Conservation (phyloP, 1,140 invertebrate species). For the Agraylea sexmaculata region DNA sequence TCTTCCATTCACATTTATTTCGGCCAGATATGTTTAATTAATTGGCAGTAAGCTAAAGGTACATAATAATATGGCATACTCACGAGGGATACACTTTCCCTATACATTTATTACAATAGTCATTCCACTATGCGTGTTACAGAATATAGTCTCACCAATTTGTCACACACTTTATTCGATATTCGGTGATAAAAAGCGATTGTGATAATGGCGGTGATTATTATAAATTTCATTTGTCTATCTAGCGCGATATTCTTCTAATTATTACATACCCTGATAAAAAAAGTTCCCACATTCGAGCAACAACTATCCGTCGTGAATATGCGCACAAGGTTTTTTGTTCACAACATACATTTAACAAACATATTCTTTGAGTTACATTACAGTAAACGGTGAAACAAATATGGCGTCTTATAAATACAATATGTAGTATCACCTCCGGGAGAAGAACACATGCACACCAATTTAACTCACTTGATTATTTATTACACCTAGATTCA, state of each 20-base stretch:
- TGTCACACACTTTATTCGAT: no score
- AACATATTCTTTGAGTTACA: no score
- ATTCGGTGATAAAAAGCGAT: no score
- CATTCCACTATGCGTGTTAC: no score
- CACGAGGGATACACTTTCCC: slow-evolving; percentile 11
- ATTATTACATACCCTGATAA: slow-evolving; percentile 22
- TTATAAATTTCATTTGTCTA: slow-evolving; percentile 23
- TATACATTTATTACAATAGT: no score
- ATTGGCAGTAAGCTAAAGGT: slow-evolving; percentile 24
- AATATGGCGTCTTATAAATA: no score
- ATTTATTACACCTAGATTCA: no score
- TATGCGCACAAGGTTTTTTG: slow-evolving; percentile 1
- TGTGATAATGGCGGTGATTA: no score
- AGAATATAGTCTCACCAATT: no score
- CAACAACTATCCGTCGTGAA: slow-evolving; percentile 10
- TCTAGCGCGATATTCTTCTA: slow-evolving; percentile 22
- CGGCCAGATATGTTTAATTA: slow-evolving; percentile 24
- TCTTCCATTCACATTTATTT: slow-evolving; percentile 21
- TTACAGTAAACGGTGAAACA: no score
- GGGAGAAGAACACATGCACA: slow-evolving; percentile 7
- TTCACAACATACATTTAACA: slow-evolving; percentile 21
- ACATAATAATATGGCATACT: slow-evolving; percentile 15
- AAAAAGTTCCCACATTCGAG: slow-evolving; percentile 17
- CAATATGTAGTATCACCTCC: no score
- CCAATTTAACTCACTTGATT: no score